Conservation (phyloP, 2,113 vertebrate species). For the Grammomys surdaster region DNA sequence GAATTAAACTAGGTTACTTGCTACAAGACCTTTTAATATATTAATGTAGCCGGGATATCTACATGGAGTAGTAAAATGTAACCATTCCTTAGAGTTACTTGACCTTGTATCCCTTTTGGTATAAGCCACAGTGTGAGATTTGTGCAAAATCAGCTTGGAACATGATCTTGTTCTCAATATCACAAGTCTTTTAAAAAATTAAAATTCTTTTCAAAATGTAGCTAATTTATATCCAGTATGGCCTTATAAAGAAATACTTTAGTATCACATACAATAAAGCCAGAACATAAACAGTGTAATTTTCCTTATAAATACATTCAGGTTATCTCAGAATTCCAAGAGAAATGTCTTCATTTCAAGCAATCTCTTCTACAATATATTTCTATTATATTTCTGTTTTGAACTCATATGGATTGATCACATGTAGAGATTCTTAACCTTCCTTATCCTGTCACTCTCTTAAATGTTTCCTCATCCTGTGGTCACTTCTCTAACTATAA, state of each 20-base stretch:
- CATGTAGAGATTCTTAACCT: background rate
- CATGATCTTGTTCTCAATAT: background rate
- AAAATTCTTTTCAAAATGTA: constrained; percentile 16
- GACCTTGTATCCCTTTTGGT: background rate
- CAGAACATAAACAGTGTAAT: background rate
- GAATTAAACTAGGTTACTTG: constrained; percentile 27
- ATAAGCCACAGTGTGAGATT: background rate
- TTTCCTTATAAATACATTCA: background rate
- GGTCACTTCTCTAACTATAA: background rate
- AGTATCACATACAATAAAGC: background rate
- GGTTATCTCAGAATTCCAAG: background rate
- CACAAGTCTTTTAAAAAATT: constrained; percentile 19
- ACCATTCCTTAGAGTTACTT: background rate
- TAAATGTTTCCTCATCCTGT: background rate
- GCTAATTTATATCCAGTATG: constrained; percentile 24
- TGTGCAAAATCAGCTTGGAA: background rate
- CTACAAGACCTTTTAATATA: background rate
- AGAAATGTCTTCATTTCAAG: background rate
- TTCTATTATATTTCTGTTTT: background rate
- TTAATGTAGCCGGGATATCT: background rate
- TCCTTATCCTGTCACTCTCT: too few species aligned
- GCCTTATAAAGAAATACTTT: constrained; percentile 28
- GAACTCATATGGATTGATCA: background rate
- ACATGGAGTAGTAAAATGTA: background rate
- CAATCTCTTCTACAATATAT: background rate